Evolutionary conservation across 2,113 vertebrate species (phyloP), one percentile per base, ranked within the genome.

Genomic region (Thamnaconus septentrionalis): DNA sequence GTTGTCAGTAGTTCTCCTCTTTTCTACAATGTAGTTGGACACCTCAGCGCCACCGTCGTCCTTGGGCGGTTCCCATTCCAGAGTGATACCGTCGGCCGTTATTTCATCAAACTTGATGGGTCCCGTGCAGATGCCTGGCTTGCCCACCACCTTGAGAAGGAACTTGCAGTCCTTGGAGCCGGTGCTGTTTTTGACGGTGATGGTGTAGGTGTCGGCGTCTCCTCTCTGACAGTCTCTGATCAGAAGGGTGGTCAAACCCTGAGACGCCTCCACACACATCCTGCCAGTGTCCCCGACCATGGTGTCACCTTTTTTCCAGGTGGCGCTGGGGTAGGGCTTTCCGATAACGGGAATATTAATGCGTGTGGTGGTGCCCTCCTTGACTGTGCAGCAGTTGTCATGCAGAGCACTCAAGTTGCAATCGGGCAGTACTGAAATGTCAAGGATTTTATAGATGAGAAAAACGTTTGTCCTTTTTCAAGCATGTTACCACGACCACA

Each of bases 41-140:
- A 99, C 94, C 91, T 99, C 97, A 52, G 97, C 94, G 39, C 97
- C 97, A 39, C 97, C 97, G 41, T 99, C 94, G 3, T 99, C 96
- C 82, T 88, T 95, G 8, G 97, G 97, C 57, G 96, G 93, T 6
- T 77, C 94, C 97, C 97, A 99, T 74, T 96, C 96, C 70, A 99
- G 89, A 40, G 95, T 98, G 66, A 98, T 91, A 66, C 93, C 94
- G 59, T 99, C 97, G 0, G 96, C 96, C 51, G 97, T 99, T 71
- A 99, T 93, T 90, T 99, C 96, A 53, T 98, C 95, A 90, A 98
- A 99, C 73, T 87, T 95, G 71, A 99, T 93, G 0, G 97, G 97
- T 43, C 94, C 97, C 3, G 95, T 96, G 79, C 96, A 96, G 71
- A 97, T 94, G 64, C 97, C 97, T 12, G 97, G 97, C 76, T 96